A percentile compares a stretch with the other conserved stretches of the same genome.
Conservation (phyloP, 2,797 vertebrate species). For the Stomatorhinus walkeri region DNA sequence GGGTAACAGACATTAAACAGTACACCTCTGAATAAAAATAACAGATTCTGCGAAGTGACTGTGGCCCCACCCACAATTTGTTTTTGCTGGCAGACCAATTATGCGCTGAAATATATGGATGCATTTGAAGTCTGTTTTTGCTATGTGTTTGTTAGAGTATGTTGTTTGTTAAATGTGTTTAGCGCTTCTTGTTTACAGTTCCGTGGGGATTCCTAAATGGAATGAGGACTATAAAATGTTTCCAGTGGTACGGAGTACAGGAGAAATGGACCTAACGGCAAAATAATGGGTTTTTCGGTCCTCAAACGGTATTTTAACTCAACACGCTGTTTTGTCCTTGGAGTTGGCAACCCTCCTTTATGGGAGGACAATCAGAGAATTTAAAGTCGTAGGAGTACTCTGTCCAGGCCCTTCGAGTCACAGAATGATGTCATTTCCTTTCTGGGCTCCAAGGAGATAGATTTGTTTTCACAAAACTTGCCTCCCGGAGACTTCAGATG, state of each 20-base stretch:
- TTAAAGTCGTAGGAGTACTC: neutral
- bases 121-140: slow-evolving; percentile 27
- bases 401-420: slow-evolving; percentile 9
- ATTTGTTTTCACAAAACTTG: slow-evolving; percentile 25
- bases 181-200: slow-evolving; percentile 23
- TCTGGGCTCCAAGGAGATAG: neutral
- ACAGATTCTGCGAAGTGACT: neutral
- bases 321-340: neutral
- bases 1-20: slow-evolving; percentile 3
- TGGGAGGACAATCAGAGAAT: neutral
- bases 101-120: slow-evolving; percentile 20
- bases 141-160: slow-evolving; percentile 32
- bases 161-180: slow-evolving; percentile 40
- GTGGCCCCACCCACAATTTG: slow-evolving; percentile 33
- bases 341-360: slow-evolving; percentile 1
- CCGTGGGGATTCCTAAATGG: slow-evolving; percentile 22
- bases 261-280: slow-evolving; percentile 4
- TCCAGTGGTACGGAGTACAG: slow-evolving; percentile 3
- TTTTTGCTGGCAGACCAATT: slow-evolving; percentile 19
- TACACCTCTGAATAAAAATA: slow-evolving; percentile 2
- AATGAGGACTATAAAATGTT: neutral
- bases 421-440: slow-evolving; percentile 31
- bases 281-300: neutral
- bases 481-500: slow-evolving; percentile 20
- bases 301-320: neutral